Evolutionary conservation across 2,888 invertebrate species (phyloP), one percentile per base, ranked within the genome.

Genomic region (Tridacna crocea): DNA sequence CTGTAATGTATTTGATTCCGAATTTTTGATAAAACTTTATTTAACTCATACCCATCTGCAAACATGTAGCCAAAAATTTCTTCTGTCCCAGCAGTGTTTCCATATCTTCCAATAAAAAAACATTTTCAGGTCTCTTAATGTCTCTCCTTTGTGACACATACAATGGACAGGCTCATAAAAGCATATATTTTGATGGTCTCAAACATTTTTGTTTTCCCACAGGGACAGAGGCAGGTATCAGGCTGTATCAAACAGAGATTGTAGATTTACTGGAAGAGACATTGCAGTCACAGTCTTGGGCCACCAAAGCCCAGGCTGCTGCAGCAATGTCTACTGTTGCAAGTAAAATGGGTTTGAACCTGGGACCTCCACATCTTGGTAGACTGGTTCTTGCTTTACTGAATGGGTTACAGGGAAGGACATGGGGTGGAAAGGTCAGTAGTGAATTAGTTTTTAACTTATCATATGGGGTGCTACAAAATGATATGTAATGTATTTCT

Each of bases 241-340:
- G 96, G 46, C 96, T 97, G 84, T 97, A 98, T 94, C 94, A 98
- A 82, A 95, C 96, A 70, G 96, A 96, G 74, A 97, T 98, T 77
- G 96, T 97, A 72, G 95, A 95, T 60, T 96, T 97, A 88, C 95
- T 97, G 15, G 96, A 97, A 88, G 95, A 95, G 2, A 96, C 97
- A 0, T 95, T 98, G 13, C 96, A 96, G 86, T 97, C 97, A n/a
- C 96, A 97, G 76, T 97, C 97, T 58, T 98, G 98, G 98, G 96
- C 96, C 17, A 96, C 96, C 90, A 98, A 98, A 95, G 97, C 97
- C 10, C 97, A 97, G 96, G 97, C 97, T 1, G 98, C 98, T 0
- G 96, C 96, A 92, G 96, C 97, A 26, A 96, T 98, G 88, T 96
- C 96, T 82, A 97, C 97, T 0, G 96, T 98, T 74, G 97, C 98